Evolutionary conservation across 2,797 vertebrate species (phyloP), one percentile per base, ranked within the genome.

Genomic region (Parambassis ranga): DNA sequence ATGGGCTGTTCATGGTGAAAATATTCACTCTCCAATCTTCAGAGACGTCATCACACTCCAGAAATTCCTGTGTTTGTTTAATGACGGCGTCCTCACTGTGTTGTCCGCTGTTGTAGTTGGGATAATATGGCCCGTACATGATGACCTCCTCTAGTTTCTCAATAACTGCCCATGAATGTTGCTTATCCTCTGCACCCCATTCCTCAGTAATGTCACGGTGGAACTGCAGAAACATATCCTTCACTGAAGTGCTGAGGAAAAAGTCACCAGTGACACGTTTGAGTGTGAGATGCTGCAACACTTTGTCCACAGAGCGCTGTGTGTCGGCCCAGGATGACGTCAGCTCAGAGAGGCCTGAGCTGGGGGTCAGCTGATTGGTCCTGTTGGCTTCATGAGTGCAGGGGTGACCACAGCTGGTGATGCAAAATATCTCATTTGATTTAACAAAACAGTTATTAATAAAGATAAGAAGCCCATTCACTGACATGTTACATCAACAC

Each of bases 41-140:
- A 7, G 23, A 56, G 8, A 28, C 41, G 0, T 19, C 35, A 9
- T 51, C 68, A 1, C 64, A 44, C 32, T 72, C 57, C 39, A 90
- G 65, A 6, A 89, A 70, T 3, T 88, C 78, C 65, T 86, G 71
- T 0, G 74, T 90, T 70, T 88, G 82, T 52, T 73, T 71, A 1
- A 90, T 73, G 4, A 90, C 51, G 10, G 72, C 9, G 38, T 88
- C 88, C 52, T 90, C 84, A 1, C 86, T 90, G 69, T 87, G 89
- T 10, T 77, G 27, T 11, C 78, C 72, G 0, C 50, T 79, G 57
- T 14, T 77, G 56, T 88, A 85, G 33, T 89, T 71, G 0, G 88
- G 88, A 69, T 81, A 88, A 65, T 74, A 89, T 7, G 86, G 77
- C 11, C 84, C 81, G 0, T 87, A 85, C 64, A 88, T 83, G 43